phyloP scores from a whole-genome alignment of 1,140 invertebrate species.

The Epicauta chinensis region DNA sequence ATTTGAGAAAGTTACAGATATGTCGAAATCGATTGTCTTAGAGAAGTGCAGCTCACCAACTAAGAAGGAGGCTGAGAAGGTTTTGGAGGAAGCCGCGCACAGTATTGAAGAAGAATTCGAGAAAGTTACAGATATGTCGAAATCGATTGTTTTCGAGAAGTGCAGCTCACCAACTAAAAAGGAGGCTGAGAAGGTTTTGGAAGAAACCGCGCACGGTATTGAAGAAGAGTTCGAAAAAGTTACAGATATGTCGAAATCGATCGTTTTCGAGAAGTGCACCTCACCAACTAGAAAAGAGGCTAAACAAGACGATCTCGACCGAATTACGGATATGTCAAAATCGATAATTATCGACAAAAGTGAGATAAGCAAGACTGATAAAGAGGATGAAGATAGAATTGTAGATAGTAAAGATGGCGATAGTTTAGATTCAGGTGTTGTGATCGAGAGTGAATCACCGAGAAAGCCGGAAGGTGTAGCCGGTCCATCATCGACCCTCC shows the following conservation, averaged over 20 bases:
- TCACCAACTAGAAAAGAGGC: too few species aligned
- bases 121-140: neutral
- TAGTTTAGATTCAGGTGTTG: constrained; percentile 9
- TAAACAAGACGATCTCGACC: too few species aligned
- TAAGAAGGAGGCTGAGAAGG: too few species aligned
- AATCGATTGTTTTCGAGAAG: constrained; percentile 19
- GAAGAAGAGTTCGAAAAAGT: too few species aligned
- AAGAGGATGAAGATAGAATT: neutral
- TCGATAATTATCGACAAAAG: constrained; percentile 19
- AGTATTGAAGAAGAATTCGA: too few species aligned
- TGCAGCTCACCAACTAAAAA: too few species aligned
- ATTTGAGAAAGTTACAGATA: constrained; percentile 2
- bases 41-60: constrained; percentile 9
- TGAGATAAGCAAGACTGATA: constrained; percentile 13
- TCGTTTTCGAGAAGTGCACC: constrained; percentile 15
- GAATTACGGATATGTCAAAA: neutral
- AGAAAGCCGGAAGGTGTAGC: constrained; percentile 4
- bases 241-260: constrained; percentile 4
- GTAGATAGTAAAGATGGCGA: neutral
- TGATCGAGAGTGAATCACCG: neutral
- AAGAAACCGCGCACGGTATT: too few species aligned
- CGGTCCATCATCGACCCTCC: constrained; percentile 25
- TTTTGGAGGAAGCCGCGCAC: too few species aligned
- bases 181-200: too few species aligned
- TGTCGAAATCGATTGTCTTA: constrained; percentile 9